A percentile compares a stretch with the other conserved stretches of the same genome.
These are phyloP conservation scores for Scatophagus argus DNA, from an alignment of 2,113 vertebrate species.

Conservation along the genomic window DNA sequence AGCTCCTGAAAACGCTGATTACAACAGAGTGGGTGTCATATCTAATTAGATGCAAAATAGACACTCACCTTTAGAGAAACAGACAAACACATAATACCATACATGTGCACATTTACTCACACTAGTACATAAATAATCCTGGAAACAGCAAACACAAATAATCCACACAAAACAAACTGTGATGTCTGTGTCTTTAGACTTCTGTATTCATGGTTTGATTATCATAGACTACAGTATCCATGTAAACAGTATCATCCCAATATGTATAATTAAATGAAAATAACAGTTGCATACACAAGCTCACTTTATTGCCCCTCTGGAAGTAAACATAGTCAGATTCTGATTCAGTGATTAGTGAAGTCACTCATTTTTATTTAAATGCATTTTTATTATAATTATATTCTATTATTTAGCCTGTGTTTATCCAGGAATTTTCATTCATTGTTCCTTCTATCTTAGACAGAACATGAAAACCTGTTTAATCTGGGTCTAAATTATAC, in stretches of 20 bases:
- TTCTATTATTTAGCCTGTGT: too few species aligned
- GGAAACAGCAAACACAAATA: slow-evolving; percentile 7
- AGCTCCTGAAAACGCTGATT: slow-evolving; percentile 87
- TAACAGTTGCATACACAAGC: not conserved
- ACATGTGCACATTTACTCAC: not conserved
- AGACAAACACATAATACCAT: slow-evolving; percentile 17
- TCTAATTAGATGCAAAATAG: slow-evolving; percentile 88
- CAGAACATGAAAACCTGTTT: too few species aligned
- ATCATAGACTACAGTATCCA: not conserved
- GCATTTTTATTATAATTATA: too few species aligned
- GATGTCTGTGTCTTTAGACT: not conserved
- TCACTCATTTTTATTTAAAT: too few species aligned
- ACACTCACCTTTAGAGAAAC: slow-evolving; percentile 65
- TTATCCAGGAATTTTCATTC: too few species aligned
- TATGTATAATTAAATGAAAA: slow-evolving; percentile 12
- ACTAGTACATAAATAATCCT: slow-evolving; percentile 2
- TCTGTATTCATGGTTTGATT: not conserved
- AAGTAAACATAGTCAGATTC: not conserved
- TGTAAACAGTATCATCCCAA: not conserved
- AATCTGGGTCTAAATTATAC: too few species aligned
- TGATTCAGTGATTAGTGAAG: not conserved
- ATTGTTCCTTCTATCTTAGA: too few species aligned
- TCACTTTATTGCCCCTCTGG: not conserved
- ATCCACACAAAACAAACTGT: not conserved
- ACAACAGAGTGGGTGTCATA: slow-evolving; percentile 91